These are phyloP conservation scores for Drosophila seguyi DNA, from an alignment of 1,140 invertebrate genomes.

Conservation along the genomic window DNA sequence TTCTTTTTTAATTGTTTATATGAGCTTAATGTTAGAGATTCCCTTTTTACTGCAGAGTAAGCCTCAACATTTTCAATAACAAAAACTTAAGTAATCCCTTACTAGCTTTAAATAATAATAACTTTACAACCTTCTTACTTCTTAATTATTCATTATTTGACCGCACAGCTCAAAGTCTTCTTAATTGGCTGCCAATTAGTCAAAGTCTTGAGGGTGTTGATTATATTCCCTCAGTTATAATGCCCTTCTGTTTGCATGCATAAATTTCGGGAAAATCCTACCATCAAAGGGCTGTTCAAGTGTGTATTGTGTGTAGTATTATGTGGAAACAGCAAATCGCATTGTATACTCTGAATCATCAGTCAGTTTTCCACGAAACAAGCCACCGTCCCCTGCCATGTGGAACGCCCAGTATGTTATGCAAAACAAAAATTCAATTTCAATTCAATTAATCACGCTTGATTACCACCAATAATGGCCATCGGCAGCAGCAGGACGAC, in stretches of 20 bases:
- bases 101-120: not conserved
- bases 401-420: conserved; percentile 29
- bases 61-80: not conserved
- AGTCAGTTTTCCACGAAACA: not conserved
- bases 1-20: no score
- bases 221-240: conserved; percentile 3
- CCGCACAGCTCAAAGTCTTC: not conserved
- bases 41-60: no score
- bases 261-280: conserved; percentile 10
- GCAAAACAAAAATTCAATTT: conserved; percentile 67
- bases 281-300: not conserved
- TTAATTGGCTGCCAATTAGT: conserved; percentile 8
- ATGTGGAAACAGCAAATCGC: conserved; percentile 8
- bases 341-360: not conserved
- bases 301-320: not conserved
- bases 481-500: conserved; percentile 31
- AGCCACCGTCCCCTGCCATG: conserved; percentile 12
- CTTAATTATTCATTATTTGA: not conserved
- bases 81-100: no score
- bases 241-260: not conserved
- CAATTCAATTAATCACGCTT: conserved; percentile 69
- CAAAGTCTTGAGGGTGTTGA: not conserved
- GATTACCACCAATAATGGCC: conserved; percentile 64
- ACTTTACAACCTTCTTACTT: not conserved
- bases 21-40: no score